phyloP scores from a whole-genome alignment of 2,888 invertebrate genomes.

The Pollenia griseotomentosa region DNA sequence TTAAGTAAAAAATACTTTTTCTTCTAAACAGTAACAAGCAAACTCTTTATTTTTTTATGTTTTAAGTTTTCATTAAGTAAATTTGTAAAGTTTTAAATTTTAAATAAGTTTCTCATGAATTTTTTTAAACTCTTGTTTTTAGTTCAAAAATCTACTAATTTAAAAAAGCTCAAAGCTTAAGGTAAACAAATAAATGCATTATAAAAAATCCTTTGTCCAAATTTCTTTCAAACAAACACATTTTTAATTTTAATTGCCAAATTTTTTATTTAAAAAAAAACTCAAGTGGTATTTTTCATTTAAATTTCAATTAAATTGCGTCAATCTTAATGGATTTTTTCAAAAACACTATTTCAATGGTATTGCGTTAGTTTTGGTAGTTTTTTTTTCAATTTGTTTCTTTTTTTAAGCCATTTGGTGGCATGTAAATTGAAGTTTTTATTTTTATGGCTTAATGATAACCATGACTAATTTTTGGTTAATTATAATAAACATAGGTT shows the following conservation, averaged over 20 bases:
- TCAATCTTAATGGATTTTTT: conserved; percentile 34
- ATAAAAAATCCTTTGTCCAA: too few relatives aligned
- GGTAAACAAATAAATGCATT: too few relatives aligned
- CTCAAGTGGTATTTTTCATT: not conserved
- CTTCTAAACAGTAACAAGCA: too few relatives aligned
- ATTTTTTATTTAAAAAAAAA: not conserved
- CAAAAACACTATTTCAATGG: not conserved
- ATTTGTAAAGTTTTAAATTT: too few relatives aligned
- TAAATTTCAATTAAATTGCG: conserved; percentile 14
- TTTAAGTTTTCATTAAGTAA: too few relatives aligned
- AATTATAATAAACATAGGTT: conserved; percentile 36
- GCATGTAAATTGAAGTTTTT: conserved; percentile 30
- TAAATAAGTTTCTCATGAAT: too few relatives aligned
- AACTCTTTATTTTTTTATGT: too few relatives aligned
- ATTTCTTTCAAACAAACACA: too few relatives aligned
- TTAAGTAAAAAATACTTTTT: too few relatives aligned
- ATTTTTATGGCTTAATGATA: conserved; percentile 47
- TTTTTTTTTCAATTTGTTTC: not conserved
- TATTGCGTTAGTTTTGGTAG: not conserved
- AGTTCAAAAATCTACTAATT: too few relatives aligned
- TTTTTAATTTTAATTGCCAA: not conserved
- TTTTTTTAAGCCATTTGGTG: conserved; percentile 16
- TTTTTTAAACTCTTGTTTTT: too few relatives aligned
- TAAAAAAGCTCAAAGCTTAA: too few relatives aligned
- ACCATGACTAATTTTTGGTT: conserved; percentile 53